Percentiles rank a stretch among this genome's conserved stretches.
Conservation (phyloP, 1,140 invertebrate species). For the Pogonus chalceus region DNA sequence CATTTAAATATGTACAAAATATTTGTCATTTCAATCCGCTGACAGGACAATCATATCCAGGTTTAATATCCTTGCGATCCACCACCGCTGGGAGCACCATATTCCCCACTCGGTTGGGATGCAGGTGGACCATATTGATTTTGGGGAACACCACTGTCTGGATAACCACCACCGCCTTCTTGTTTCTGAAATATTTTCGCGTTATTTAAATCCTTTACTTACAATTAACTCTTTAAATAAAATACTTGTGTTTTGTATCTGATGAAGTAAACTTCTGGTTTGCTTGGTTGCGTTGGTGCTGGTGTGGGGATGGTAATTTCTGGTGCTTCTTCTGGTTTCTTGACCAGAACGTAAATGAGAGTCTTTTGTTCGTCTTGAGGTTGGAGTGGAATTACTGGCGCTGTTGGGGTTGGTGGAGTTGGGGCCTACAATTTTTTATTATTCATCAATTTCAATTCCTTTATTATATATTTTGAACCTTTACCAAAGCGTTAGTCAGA, state of each 20-base stretch:
- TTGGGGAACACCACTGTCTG: conserved; percentile 35
- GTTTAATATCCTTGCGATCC: too few species aligned
- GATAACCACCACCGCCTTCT: conserved; percentile 39
- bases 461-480: too few species aligned
- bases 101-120: conserved; percentile 35
- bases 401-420: conserved; percentile 64
- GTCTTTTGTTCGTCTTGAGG: conserved; percentile 78
- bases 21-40: too few species aligned
- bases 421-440: conserved; percentile 57
- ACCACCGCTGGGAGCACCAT: conserved; percentile 38
- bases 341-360: conserved; percentile 73
- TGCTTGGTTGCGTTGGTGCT: conserved; percentile 67
- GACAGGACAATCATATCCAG: too few species aligned
- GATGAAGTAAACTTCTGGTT: conserved; percentile 78
- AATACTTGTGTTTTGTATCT: conserved; percentile 71
- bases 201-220: not conserved
- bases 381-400: conserved; percentile 61
- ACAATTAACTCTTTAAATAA: not conserved
- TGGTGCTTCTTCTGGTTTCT: conserved; percentile 72
- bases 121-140: conserved; percentile 24
- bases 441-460: too few species aligned
- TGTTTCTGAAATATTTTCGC: conserved; percentile 27
- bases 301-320: conserved; percentile 65
- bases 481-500: too few species aligned
- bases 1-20: too few species aligned